Percentiles rank a stretch among this genome's conserved stretches.
Conservation (phyloP, 2,888 invertebrate genomes). For the Tortricodes alternella region DNA sequence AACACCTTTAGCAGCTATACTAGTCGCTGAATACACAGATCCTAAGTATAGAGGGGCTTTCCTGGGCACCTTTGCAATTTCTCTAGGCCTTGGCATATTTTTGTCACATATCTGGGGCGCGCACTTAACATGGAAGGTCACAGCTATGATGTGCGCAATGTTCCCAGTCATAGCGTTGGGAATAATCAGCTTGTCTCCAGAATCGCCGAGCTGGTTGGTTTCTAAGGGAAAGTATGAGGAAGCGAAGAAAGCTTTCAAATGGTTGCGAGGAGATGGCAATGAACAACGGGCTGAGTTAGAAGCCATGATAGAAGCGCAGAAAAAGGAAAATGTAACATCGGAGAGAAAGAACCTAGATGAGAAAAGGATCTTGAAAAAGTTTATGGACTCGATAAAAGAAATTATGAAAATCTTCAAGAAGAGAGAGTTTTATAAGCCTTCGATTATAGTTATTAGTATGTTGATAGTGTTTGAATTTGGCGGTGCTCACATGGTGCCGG, state of each 20-base stretch:
- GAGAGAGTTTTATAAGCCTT: constrained; percentile 74
- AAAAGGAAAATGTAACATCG: constrained; percentile 49
- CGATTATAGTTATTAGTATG: constrained; percentile 74
- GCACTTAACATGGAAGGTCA: constrained; percentile 82
- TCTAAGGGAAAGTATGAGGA: constrained; percentile 81
- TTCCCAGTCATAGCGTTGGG: constrained; percentile 77
- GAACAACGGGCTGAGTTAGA: constrained; percentile 71
- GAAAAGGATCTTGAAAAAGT: constrained; percentile 52
- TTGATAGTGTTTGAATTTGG: constrained; percentile 75
- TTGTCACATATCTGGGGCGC: constrained; percentile 85
- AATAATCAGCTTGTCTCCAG: constrained; percentile 79
- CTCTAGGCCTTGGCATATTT: constrained; percentile 85
- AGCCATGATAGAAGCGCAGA: constrained; percentile 67
- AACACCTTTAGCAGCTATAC: constrained; percentile 78
- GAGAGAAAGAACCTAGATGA: constrained; percentile 48
- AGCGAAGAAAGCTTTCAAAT: constrained; percentile 83
- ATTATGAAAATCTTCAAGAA: constrained; percentile 70
- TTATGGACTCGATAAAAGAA: constrained; percentile 53
- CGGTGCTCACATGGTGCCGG: constrained; percentile 75
- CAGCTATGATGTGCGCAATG: constrained; percentile 78
- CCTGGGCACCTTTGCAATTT: constrained; percentile 84
- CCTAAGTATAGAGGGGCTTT: constrained; percentile 85
- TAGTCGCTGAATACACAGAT: constrained; percentile 83
- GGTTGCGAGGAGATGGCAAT: constrained; percentile 80
- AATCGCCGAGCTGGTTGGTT: constrained; percentile 86